These are phyloP conservation scores for Hemibagrus guttatus DNA, from an alignment of 2,797 vertebrate species.

Conservation along the genomic window DNA sequence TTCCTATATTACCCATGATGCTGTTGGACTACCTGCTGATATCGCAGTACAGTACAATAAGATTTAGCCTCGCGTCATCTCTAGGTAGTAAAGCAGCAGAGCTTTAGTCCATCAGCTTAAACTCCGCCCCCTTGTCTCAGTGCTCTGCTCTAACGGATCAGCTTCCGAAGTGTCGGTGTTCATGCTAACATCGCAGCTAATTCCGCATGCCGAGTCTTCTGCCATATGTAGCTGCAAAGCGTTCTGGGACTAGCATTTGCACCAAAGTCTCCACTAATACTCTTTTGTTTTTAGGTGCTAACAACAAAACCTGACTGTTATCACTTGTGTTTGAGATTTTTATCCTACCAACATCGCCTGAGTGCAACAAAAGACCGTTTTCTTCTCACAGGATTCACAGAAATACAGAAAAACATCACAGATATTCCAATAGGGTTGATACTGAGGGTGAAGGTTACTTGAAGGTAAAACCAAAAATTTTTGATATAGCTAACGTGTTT, in stretches of 20 bases:
- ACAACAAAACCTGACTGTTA: not conserved
- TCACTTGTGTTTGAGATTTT: not conserved
- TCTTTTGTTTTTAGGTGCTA: not conserved
- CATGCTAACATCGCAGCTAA: not conserved
- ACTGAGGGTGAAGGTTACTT: not conserved
- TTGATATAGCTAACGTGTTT: not conserved
- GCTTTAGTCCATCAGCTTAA: not conserved
- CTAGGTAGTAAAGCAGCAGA: not conserved
- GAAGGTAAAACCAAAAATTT: not conserved
- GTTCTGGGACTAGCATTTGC: not conserved
- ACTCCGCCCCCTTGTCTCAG: not conserved
- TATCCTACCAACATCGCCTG: not conserved
- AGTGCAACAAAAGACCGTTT: not conserved
- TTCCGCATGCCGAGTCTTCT: not conserved
- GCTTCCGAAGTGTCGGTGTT: not conserved
- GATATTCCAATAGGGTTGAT: not conserved
- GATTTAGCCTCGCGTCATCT: not conserved
- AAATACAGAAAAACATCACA: not conserved
- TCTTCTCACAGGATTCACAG: not conserved
- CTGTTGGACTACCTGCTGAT: not conserved
- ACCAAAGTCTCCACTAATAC: not conserved
- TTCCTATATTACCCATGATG: not conserved
- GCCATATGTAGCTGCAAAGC: not conserved
- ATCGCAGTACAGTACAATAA: not conserved
- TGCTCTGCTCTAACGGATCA: not conserved